Conservation (phyloP, 2,888 invertebrate species). For the Lydus trimaculatus region DNA sequence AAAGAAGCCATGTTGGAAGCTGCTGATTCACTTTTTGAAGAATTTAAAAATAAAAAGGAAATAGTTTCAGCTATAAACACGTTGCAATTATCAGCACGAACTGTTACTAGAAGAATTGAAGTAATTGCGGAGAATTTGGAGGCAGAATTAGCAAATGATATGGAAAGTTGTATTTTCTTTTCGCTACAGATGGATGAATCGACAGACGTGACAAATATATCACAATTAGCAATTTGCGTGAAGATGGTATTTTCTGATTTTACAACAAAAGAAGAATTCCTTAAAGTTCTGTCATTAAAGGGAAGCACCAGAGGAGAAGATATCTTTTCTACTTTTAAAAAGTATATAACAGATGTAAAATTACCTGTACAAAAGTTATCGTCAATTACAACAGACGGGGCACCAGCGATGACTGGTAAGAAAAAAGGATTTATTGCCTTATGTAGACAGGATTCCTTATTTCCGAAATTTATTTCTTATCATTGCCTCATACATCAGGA, state of each 20-base stretch:
- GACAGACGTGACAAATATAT: too few relatives aligned
- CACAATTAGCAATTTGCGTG: too few relatives aligned
- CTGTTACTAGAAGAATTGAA: slow-evolving; percentile 30
- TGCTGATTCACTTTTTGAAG: too few relatives aligned
- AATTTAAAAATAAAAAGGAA: slow-evolving; percentile 25
- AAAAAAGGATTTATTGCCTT: slow-evolving; percentile 34
- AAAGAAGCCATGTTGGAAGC: slow-evolving; percentile 37
- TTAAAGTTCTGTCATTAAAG: slow-evolving; percentile 15
- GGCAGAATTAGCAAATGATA: too few relatives aligned
- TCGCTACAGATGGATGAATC: slow-evolving; percentile 26
- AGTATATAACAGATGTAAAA: neutral
- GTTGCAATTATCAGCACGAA: slow-evolving; percentile 34
- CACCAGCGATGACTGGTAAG: slow-evolving; percentile 32
- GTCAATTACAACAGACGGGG: slow-evolving; percentile 35
- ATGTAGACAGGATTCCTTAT: slow-evolving; percentile 20
- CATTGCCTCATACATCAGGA: slow-evolving; percentile 19
- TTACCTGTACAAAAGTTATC: slow-evolving; percentile 31
- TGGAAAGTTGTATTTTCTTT: slow-evolving; percentile 34
- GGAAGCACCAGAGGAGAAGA: slow-evolving; percentile 16
- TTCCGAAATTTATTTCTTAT: too few relatives aligned
- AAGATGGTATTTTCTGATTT: too few relatives aligned
- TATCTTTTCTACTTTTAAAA: slow-evolving; percentile 34
- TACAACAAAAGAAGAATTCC: too few relatives aligned
- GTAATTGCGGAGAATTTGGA: too few relatives aligned
- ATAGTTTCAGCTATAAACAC: slow-evolving; percentile 42